Base-by-base conservation (phyloP, 2,113 vertebrate species). In the Baryphthengus martii region DNA sequence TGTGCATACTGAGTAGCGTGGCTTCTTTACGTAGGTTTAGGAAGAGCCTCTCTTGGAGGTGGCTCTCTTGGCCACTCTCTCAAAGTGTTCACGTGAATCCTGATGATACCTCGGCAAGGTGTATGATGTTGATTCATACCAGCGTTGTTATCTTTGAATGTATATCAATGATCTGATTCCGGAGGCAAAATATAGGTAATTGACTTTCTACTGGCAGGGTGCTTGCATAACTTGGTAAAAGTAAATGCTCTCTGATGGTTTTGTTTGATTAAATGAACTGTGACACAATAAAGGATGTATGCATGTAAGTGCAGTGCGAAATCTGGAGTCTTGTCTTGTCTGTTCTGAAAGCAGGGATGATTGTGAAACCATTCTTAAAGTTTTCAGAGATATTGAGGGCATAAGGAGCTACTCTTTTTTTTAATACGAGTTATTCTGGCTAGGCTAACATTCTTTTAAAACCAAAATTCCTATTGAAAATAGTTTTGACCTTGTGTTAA, bases 121-220 rank as follows among this genome's bases (percentile, higher is more conserved):
- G 61, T 39, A 7, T 66, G 37, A 37, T 80, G 78, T 45, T 83
- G 89, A 89, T 76, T 84, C 77, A 59, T 45, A 65, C 56, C 66
- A 74, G 58, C 37, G 53, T 63, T 19, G 0, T 63, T 63, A 73
- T 89, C 37, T 72, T 44, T 86, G 85, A 89, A 37, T 70, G 74
- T 2, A 0, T 83, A 58, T 65, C 68, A 94, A 65, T 55, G 82
- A 12, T 73, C 67, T 89, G 37, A 17, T 88, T 93, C 78, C 88
- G 70, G 63, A 96, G 89, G 50, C 77, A 76, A 81, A 96, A 75
- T 65, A 47, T 4, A 58, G 47, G 24, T 78, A n/a, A 49, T 63
- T 93, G 63, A 49, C 81, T 88, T 73, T 80, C 83, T 75, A 6
- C 49, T 82, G 80, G 53, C 37, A 21, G 24, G 33, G 1, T 35